Percentiles rank a stretch among this genome's conserved stretches.
Evolutionary conservation across 2,888 invertebrate species (phyloP).

Genomic region (Apoda limacodes): DNA sequence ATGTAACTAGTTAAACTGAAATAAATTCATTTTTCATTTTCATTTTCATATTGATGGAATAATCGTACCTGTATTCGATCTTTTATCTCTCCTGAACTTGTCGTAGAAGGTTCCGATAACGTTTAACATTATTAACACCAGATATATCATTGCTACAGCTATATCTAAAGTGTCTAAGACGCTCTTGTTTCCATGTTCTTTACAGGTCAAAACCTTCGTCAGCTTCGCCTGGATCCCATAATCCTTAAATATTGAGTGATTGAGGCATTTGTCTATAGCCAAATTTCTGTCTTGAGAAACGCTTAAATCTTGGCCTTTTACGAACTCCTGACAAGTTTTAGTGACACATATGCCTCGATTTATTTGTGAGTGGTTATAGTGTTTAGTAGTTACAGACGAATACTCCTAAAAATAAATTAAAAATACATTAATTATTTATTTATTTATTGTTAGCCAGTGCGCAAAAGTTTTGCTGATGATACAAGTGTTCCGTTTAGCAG

Average conservation of each 20-base stretch:
- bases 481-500: no score
- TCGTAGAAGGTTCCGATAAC: constrained; percentile 42
- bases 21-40: no score
- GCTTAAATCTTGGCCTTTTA: constrained; percentile 20
- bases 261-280: constrained; percentile 45
- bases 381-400: constrained; percentile 41
- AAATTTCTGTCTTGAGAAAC: constrained; percentile 24
- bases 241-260: constrained; percentile 35
- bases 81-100: no score
- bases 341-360: constrained; percentile 51
- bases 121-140: constrained; percentile 37
- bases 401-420: constrained; percentile 37
- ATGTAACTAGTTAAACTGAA: no score
- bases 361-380: constrained; percentile 51
- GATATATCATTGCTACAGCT: constrained; percentile 34
- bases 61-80: no score
- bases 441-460: background rate
- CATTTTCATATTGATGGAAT: constrained; percentile 4
- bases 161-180: constrained; percentile 35
- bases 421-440: constrained; percentile 1
- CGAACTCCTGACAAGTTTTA: constrained; percentile 31
- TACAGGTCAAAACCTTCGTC: constrained; percentile 37
- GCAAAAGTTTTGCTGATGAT: constrained; percentile 1
- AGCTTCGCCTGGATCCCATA: constrained; percentile 38
- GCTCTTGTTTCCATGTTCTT: constrained; percentile 26